These are phyloP conservation scores for Hipposideros larvatus DNA, from an alignment of 2,797 vertebrate genomes.

Conservation along the genomic window DNA sequence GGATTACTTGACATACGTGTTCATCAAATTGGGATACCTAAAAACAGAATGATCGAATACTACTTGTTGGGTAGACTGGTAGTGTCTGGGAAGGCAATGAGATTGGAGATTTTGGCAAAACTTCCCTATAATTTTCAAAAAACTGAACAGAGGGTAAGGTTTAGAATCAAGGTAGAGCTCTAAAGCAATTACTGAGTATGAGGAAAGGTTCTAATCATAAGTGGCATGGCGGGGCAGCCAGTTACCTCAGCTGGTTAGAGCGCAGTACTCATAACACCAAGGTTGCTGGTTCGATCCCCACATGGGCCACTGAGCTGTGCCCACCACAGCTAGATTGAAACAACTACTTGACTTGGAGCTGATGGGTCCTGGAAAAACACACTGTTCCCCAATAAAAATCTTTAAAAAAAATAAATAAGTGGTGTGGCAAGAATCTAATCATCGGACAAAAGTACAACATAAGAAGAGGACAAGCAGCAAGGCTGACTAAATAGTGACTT, in stretches of 20 bases:
- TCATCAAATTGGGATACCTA: not conserved
- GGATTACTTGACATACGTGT: not conserved
- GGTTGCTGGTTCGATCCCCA: too few species aligned
- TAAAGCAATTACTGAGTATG: not conserved
- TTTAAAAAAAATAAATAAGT: too few species aligned
- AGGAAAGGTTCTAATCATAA: slow-evolving; percentile 14
- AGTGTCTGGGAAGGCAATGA: slow-evolving; percentile 19
- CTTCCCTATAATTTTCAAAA: slow-evolving; percentile 5
- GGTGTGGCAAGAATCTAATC: not conserved
- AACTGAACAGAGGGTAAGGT: slow-evolving; percentile 12
- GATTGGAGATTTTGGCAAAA: slow-evolving; percentile 36
- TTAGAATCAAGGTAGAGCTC: not conserved
- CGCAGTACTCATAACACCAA: too few species aligned
- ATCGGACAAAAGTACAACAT: not conserved
- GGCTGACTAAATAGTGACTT: not conserved
- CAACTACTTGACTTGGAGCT: too few species aligned
- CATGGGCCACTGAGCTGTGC: too few species aligned
- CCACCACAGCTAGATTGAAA: too few species aligned
- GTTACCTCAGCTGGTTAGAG: too few species aligned
- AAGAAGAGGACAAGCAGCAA: slow-evolving; percentile 8
- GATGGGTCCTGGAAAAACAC: too few species aligned
- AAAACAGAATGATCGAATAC: slow-evolving; percentile 27
- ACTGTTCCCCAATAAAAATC: too few species aligned
- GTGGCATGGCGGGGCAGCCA: not conserved
- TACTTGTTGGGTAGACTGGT: not conserved